Conservation (phyloP, 2,113 vertebrate genomes). For the Smithornis capensis region DNA sequence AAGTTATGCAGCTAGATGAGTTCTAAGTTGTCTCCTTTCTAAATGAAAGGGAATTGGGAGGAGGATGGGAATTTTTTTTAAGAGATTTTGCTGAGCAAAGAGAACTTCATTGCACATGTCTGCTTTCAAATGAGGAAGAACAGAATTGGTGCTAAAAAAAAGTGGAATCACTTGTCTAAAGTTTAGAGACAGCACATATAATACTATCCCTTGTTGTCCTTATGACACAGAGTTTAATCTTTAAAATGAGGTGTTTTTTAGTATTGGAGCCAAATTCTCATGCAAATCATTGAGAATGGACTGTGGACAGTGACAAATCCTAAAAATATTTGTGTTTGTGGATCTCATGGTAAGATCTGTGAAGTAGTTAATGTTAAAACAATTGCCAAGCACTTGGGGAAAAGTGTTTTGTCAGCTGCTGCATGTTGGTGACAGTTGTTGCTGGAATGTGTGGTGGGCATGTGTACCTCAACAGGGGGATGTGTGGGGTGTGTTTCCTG, state of each 20-base stretch:
- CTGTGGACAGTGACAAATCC: not conserved
- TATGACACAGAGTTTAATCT: not conserved
- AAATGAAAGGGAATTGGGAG: slow-evolving; percentile 26
- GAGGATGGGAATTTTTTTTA: not conserved
- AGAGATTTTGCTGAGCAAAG: slow-evolving; percentile 68
- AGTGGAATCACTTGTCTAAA: slow-evolving; percentile 30
- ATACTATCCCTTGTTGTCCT: not conserved
- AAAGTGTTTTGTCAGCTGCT: not conserved
- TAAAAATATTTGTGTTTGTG: not conserved
- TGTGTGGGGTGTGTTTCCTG: not conserved
- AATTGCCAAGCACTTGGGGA: not conserved
- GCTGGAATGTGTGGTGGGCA: no score
- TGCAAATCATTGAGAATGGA: not conserved
- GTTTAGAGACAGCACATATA: slow-evolving; percentile 33
- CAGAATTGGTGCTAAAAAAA: not conserved
- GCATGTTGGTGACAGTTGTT: not conserved
- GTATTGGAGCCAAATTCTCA: not conserved
- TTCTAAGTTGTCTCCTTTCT: not conserved
- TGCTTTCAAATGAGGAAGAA: slow-evolving; percentile 22
- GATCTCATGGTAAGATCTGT: not conserved
- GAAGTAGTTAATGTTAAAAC: not conserved
- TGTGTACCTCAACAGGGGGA: not conserved
- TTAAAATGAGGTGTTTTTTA: not conserved
- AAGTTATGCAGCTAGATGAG: not conserved
- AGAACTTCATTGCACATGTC: slow-evolving; percentile 11